These are phyloP conservation scores for Ethmia dodecea DNA, from an alignment of 2,888 invertebrate genomes.

Conservation along the genomic window DNA sequence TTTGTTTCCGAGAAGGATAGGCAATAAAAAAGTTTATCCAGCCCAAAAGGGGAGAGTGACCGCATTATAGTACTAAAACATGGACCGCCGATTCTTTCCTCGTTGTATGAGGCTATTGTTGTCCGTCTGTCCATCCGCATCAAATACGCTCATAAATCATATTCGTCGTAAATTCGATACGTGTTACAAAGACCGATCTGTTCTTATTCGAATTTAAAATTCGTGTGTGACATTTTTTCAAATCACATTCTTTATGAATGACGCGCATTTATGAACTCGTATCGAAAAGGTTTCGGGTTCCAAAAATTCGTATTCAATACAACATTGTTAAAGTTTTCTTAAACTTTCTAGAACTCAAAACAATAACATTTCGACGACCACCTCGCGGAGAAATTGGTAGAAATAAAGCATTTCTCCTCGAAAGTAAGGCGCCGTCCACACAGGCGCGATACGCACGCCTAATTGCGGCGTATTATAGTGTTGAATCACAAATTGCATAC, in stretches of 20 bases:
- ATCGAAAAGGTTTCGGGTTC: too few species aligned
- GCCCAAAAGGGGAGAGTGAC: conserved; percentile 40
- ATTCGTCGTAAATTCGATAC: conserved; percentile 72
- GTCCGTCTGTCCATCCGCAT: conserved; percentile 69
- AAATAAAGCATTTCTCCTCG: conserved; percentile 34
- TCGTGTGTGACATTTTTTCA: conserved; percentile 27
- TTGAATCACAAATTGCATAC: conserved; percentile 69
- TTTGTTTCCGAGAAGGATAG: conserved; percentile 53
- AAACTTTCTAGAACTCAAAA: too few species aligned
- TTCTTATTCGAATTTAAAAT: conserved; percentile 57
- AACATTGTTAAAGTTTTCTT: too few species aligned
- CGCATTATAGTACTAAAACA: conserved; percentile 72
- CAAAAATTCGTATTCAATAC: too few species aligned
- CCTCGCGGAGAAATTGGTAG: conserved; percentile 34
- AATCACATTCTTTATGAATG: conserved; percentile 10
- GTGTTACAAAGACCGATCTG: conserved; percentile 68
- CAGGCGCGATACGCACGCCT: conserved; percentile 29
- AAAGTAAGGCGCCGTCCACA: too few species aligned
- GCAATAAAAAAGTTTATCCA: conserved; percentile 53
- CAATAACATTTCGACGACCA: not conserved
- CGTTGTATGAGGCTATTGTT: conserved; percentile 63
- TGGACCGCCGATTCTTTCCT: conserved; percentile 46
- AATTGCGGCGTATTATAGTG: conserved; percentile 54
- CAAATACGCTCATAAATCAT: conserved; percentile 72
- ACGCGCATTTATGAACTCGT: conserved; percentile 7